Evolutionary conservation across 2,888 invertebrate species (phyloP), one percentile per base, ranked within the genome.

Genomic region (Timandra comae): DNA sequence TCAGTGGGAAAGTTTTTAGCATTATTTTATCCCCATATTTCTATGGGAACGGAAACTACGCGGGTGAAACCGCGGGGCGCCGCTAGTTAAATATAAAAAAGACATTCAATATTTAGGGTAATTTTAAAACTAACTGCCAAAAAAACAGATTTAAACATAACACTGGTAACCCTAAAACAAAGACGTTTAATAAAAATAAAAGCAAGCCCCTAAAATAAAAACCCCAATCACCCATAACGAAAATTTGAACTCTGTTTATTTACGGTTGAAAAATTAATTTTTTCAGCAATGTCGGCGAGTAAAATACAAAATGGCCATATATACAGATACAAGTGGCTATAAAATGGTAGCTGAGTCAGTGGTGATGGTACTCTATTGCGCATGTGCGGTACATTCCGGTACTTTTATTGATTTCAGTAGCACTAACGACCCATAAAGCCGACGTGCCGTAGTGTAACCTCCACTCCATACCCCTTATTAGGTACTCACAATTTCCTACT

Each of bases 391-490:
- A 81, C 82, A 85, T 86, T 86, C 85, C 71, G 77, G 81, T 73
- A 86, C 88, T 89, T 89, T 89, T 89, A 89, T 89, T 89, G 89
- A 89, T 89, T 89, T 88, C 89, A 88, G 89, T 88, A 88, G 89
- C 88, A 87, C 87, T 88, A 88, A 88, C 88, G 88, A 85, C 77
- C 86, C 77, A 87, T 85, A 80, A 77, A 75, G 63, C 71, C 80
- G 80, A 79, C 80, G 80, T 80, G 77, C 81, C 64, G 79, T 78
- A 75, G 82, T 63, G 75, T 63, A 73, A 70, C 66, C 71, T 72
- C 70, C 63, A 66, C 74, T 75, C 73, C 65, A 72, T 76, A 49
- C 73, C 74, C 76, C 79, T 85, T 84, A 82, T 81, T 81, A 81
- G 71, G 73, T 81, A 81, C 82, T 77, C 75, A 74, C 74, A 70